phyloP scores from a whole-genome alignment of 2,113 vertebrate genomes.

The Myiopsitta monachus region DNA sequence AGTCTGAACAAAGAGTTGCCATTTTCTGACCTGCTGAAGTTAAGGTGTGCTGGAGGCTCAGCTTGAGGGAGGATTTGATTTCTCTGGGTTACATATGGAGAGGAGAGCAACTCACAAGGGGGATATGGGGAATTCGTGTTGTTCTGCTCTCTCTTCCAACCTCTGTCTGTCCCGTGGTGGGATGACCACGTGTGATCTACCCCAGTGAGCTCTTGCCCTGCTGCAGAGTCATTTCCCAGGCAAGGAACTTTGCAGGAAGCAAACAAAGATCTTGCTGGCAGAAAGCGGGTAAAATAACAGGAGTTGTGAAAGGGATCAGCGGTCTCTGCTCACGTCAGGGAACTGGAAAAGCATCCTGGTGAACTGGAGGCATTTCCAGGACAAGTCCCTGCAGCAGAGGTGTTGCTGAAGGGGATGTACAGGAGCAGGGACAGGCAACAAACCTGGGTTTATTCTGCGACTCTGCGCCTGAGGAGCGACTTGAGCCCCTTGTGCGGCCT shows the following conservation, averaged over 20 bases:
- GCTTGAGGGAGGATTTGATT: not conserved
- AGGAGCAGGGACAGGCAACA: not conserved
- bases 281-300: not conserved
- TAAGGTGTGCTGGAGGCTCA: not conserved
- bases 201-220: not conserved
- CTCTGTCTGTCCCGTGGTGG: too few species aligned
- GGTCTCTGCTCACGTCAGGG: not conserved
- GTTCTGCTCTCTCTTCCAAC: not conserved
- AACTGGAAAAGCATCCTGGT: not conserved
- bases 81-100: not conserved
- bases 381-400: not conserved
- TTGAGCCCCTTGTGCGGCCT: fast-evolving
- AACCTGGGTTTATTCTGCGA: too few species aligned
- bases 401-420: not conserved
- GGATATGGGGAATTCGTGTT: fast-evolving
- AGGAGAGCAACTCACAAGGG: not conserved
- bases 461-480: not conserved
- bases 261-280: fast-evolving
- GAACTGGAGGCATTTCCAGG: not conserved
- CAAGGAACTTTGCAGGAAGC: not conserved
- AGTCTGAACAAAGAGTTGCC: constrained; percentile 23
- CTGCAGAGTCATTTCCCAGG: not conserved
- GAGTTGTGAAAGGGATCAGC: not conserved
- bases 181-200: fast-evolving
- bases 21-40: not conserved